Base-by-base conservation (phyloP, 2,888 invertebrate species). In the Oxycera nigricornis region DNA sequence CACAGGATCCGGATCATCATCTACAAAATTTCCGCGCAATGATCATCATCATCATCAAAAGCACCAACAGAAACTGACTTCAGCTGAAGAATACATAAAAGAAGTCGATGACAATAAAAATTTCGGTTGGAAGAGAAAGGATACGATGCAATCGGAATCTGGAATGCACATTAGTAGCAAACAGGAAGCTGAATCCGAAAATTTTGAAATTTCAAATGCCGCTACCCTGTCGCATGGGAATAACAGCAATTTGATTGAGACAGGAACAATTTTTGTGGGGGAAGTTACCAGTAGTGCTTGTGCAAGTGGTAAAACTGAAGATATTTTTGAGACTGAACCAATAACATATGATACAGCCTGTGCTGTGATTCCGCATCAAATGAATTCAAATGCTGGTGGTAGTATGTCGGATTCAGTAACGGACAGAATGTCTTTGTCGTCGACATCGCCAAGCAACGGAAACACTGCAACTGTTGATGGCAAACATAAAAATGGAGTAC, bases 401-500 rank as follows among this genome's bases (percentile, higher is more conserved):
- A 41, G 30, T 28, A 28, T n/a, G 20, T 55, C 73, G 26, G 41
- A 65, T 26, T 62, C 72, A n/a, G 62, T 50, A 72, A 35, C 30
- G 50, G 30, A n/a, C 30, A 11, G 17, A 62, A 31, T 31, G 28
- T 30, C 30, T 1, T n/a, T 17, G n/a, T 9, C 24, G 1, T 50
- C 68, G 26, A 11, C 52, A 55, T 22, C 30, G 11, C 22, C 35
- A 2, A 6, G 28, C 22, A 52, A 11, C 39, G 50, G n/a, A 52
- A 57, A 28, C 24, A 28, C 55, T 20, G 20, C 41, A 4, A 26
- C n/a, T 22, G 17, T 26, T 14, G 65, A 52, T 31, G 28, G 41
- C 7, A 68, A 46, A 52, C 72, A 61, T n/a, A 72, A 72, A 52
- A 76, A 76, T 57, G 74, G 74, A 57, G 72, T 72, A 74, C 76